phyloP scores from a whole-genome alignment of 1,140 invertebrate genomes.

The Mercenaria mercenaria region DNA sequence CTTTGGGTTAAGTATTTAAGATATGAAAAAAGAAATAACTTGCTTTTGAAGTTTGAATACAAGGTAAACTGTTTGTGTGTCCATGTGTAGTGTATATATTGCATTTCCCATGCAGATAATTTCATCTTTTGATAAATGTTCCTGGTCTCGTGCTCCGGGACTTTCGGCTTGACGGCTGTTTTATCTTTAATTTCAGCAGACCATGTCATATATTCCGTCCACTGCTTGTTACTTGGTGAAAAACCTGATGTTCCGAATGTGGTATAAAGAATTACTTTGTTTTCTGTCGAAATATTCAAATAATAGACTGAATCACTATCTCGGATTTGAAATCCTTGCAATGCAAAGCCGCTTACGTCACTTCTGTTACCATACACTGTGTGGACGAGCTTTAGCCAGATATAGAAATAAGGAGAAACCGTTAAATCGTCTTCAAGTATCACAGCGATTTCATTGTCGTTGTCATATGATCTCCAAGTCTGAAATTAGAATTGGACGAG shows the following conservation, averaged over 20 bases:
- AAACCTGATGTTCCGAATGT: slow-evolving; percentile 76
- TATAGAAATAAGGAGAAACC: slow-evolving; percentile 31
- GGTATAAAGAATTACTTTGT: slow-evolving; percentile 62
- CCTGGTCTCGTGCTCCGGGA: slow-evolving; percentile 70
- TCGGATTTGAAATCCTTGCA: slow-evolving; percentile 65
- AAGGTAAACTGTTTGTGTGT: slow-evolving; percentile 61
- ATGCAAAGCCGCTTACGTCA: slow-evolving; percentile 70
- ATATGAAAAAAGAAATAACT: neutral
- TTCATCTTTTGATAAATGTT: slow-evolving; percentile 65
- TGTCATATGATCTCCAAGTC: neutral
- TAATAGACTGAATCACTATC: neutral
- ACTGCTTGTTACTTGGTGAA: slow-evolving; percentile 74
- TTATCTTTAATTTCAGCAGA: slow-evolving; percentile 59
- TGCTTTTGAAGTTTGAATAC: slow-evolving; percentile 56
- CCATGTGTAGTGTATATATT: slow-evolving; percentile 75
- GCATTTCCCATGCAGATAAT: slow-evolving; percentile 74
- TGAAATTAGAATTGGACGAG: too few relatives aligned
- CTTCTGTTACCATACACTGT: slow-evolving; percentile 66
- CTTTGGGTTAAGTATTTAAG: too few relatives aligned
- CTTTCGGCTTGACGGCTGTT: slow-evolving; percentile 66
- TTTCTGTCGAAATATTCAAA: neutral
- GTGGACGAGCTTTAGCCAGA: slow-evolving; percentile 64
- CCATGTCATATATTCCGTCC: slow-evolving; percentile 76
- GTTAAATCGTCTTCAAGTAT: slow-evolving; percentile 45
- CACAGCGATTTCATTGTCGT: neutral